phyloP scores from a whole-genome alignment of 1,140 invertebrate genomes.

The Batillaria attramentaria region DNA sequence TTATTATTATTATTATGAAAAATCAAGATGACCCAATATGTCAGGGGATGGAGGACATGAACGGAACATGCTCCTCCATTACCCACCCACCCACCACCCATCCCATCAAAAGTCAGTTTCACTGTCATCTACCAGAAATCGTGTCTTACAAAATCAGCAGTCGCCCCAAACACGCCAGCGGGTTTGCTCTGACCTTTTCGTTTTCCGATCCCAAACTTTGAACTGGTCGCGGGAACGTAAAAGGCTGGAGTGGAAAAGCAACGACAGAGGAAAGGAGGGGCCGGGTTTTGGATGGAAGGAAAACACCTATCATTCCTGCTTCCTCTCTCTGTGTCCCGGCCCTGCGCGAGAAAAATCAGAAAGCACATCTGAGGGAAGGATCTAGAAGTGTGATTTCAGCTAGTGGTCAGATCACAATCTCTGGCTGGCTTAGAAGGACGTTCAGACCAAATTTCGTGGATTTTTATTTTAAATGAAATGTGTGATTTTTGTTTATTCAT shows the following conservation, averaged over 20 bases:
- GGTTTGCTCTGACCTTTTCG: conserved; percentile 6
- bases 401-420: too few relatives aligned
- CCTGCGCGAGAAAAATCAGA: not conserved
- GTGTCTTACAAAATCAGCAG: conserved; percentile 22
- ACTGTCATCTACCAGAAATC: not conserved
- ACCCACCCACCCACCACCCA: too few relatives aligned
- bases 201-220: conserved; percentile 33
- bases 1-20: too few relatives aligned
- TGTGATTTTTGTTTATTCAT: too few relatives aligned
- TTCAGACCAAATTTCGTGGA: too few relatives aligned
- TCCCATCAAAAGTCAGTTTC: too few relatives aligned
- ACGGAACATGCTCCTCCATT: too few relatives aligned
- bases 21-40: too few relatives aligned
- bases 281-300: conserved; percentile 25
- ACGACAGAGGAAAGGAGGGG: conserved; percentile 29
- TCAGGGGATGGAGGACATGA: too few relatives aligned
- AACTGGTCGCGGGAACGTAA: not conserved
- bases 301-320: conserved; percentile 30
- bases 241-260: conserved; percentile 24
- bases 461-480: too few relatives aligned
- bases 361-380: conserved; percentile 11
- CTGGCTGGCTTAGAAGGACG: too few relatives aligned
- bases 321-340: not conserved
- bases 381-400: not conserved
- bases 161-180: not conserved